Percentiles rank a stretch among this genome's conserved stretches.
Conservation (phyloP, 2,113 vertebrate genomes). For the Syrrhaptes paradoxus region DNA sequence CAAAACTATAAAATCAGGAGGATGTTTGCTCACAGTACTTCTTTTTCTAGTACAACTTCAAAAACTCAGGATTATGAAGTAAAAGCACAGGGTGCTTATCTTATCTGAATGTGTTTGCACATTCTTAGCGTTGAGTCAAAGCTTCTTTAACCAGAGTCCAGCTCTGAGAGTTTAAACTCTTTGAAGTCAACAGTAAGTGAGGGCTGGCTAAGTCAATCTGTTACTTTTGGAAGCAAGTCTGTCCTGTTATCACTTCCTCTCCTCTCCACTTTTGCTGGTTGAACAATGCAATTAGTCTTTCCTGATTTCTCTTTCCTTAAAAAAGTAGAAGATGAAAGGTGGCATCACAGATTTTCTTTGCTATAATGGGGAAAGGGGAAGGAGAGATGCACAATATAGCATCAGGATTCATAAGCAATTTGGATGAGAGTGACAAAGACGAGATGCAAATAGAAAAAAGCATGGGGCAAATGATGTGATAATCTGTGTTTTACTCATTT, state of each 20-base stretch:
- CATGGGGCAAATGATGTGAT: not conserved
- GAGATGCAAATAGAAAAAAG: not conserved
- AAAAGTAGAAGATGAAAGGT: not conserved
- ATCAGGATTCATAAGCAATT: not conserved
- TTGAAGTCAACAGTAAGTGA: not conserved
- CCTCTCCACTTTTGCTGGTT: not conserved
- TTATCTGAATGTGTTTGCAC: slow-evolving; percentile 37
- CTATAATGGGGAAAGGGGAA: accelerated
- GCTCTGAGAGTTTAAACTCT: not conserved
- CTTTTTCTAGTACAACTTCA: not conserved
- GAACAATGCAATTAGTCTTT: not conserved
- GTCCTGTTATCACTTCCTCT: not conserved
- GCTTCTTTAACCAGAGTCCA: not conserved
- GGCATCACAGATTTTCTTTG: not conserved
- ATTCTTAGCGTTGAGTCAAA: not conserved
- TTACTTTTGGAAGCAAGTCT: not conserved
- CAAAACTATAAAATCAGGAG: not conserved
- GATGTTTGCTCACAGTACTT: slow-evolving; percentile 3
- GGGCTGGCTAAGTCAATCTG: not conserved
- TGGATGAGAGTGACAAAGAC: not conserved
- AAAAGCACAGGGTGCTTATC: not conserved
- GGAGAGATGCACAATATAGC: not conserved
- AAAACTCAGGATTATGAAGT: not conserved
- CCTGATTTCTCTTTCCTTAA: not conserved
- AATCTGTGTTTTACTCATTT: not conserved